Conservation (phyloP, 1,140 invertebrate genomes). For the Rhizoglyphus robini region DNA sequence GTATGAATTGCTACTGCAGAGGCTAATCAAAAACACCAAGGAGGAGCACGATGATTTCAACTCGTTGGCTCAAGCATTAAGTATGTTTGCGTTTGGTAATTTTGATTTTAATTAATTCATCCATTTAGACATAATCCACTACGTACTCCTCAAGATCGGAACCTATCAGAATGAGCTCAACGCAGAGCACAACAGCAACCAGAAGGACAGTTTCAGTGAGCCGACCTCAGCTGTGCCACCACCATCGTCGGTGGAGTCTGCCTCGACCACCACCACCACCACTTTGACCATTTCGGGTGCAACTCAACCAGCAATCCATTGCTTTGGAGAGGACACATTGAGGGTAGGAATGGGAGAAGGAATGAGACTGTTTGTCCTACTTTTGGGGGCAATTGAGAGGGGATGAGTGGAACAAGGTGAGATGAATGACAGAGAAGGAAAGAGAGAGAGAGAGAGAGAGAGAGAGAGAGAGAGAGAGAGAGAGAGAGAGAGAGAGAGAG, state of each 20-base stretch:
- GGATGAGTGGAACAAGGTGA: no score
- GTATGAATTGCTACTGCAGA: constrained; percentile 85
- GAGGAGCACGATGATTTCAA: constrained; percentile 70
- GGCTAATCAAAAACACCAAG: constrained; percentile 83
- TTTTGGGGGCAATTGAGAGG: constrained; percentile 2
- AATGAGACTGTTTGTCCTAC: no score
- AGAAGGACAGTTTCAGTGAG: not conserved
- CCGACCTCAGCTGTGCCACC: not conserved
- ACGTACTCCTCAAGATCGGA: constrained; percentile 7
- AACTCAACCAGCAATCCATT: no score
- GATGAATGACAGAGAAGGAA: no score
- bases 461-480: no score
- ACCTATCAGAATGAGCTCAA: not conserved
- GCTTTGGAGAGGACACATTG: no score
- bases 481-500: no score
- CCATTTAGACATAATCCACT: not conserved
- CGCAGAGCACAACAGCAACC: not conserved
- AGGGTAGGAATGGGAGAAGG: no score
- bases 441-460: no score
- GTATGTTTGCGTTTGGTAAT: constrained; percentile 27
- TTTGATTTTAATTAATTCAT: no score
- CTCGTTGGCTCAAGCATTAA: constrained; percentile 54
- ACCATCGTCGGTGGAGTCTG: not conserved
- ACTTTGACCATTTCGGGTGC: not conserved
- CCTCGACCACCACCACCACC: not conserved